Evolutionary conservation across 2,113 vertebrate species (phyloP).

Genomic region (Benitochromis conjunctus): DNA sequence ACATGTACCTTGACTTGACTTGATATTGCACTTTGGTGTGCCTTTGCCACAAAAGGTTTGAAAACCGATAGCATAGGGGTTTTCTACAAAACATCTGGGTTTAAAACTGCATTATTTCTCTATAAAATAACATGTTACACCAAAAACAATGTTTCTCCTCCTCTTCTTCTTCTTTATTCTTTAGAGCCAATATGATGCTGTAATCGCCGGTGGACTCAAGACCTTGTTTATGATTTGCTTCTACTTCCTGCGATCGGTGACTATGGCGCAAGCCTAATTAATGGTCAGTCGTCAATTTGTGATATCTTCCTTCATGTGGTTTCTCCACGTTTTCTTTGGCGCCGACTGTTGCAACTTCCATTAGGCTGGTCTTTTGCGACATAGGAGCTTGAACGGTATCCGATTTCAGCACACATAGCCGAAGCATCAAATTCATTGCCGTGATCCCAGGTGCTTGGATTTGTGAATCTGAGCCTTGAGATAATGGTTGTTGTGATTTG

Average conservation of each 20-base stretch:
- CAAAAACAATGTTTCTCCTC: background rate
- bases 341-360: background rate
- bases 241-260: background rate
- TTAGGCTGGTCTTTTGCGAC: background rate
- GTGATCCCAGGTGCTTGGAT: background rate
- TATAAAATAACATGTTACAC: background rate
- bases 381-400: fast-evolving
- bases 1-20: background rate
- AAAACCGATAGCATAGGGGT: background rate
- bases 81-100: background rate
- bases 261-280: background rate
- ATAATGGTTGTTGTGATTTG: background rate
- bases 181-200: background rate
- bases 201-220: fast-evolving
- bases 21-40: background rate
- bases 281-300: background rate
- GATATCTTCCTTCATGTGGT: background rate
- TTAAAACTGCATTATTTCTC: background rate
- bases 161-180: background rate
- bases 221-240: background rate
- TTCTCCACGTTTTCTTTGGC: background rate
- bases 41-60: background rate
- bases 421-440: too few relatives aligned
- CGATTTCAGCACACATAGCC: fast-evolving
- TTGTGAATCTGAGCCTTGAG: background rate